Percentiles rank a stretch among this genome's conserved stretches.
These are phyloP conservation scores for Drosophila burlai DNA, from an alignment of 1,140 invertebrate species.

Conservation along the genomic window DNA sequence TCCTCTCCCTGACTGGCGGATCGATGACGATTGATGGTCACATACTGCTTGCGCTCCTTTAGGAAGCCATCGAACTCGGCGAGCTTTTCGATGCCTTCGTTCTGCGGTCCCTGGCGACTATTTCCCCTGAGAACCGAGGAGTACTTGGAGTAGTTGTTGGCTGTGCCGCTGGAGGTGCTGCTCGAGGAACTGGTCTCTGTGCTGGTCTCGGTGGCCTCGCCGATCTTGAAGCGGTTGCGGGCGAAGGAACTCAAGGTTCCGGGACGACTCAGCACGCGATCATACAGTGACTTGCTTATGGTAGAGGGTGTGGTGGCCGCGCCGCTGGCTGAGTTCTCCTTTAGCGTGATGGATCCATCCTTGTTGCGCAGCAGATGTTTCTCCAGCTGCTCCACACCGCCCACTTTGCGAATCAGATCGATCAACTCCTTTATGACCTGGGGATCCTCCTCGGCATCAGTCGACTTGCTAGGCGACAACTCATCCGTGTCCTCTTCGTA, in stretches of 20 bases:
- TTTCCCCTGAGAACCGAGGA: conserved; percentile 86
- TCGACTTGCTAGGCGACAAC: conserved; percentile 70
- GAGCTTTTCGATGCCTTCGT: conserved; percentile 88
- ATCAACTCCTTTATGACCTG: conserved; percentile 94
- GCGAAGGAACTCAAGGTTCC: conserved; percentile 62
- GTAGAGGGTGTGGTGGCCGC: conserved; percentile 85
- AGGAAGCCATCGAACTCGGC: conserved; percentile 86
- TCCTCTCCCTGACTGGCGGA: conserved; percentile 30
- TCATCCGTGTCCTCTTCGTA: conserved; percentile 89
- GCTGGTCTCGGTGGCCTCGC: conserved; percentile 10
- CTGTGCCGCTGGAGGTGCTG: neutral
- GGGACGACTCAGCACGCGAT: conserved; percentile 88
- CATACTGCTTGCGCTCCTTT: conserved; percentile 85
- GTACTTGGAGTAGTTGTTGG: conserved; percentile 72
- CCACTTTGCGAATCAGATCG: conserved; percentile 93
- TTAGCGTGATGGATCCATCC: conserved; percentile 67
- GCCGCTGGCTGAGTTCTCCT: conserved; percentile 55
- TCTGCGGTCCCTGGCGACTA: conserved; percentile 89
- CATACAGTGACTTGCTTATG: conserved; percentile 90
- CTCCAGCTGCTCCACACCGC: conserved; percentile 92
- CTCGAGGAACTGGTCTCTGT: conserved; percentile 21
- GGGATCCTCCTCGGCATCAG: conserved; percentile 90
- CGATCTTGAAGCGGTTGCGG: conserved; percentile 58
- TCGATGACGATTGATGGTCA: conserved; percentile 86
- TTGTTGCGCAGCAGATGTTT: conserved; percentile 89